phyloP scores from a whole-genome alignment of 1,140 invertebrate species.

The Panulirus ornatus region DNA sequence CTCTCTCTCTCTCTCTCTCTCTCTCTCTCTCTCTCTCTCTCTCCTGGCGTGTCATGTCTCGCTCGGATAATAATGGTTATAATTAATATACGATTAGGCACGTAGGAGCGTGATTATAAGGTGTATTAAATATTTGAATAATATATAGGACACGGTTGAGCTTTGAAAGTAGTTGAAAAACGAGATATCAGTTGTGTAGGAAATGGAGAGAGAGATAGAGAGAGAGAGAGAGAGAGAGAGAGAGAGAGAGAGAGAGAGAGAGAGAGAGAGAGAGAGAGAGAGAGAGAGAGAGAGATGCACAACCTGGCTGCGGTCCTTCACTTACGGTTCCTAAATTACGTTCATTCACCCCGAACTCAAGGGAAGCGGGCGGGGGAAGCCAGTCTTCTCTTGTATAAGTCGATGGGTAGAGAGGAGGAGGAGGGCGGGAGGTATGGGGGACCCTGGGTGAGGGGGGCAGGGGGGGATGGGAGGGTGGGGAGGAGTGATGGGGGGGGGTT shows the following conservation, averaged over 20 bases:
- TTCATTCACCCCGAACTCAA: not conserved
- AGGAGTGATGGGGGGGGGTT: not conserved
- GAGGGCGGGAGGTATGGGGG: not conserved
- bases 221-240: too few species aligned
- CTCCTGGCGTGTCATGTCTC: not conserved
- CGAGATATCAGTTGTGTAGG: not conserved
- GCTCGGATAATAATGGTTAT: not conserved
- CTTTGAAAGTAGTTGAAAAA: not conserved
- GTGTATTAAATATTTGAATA: not conserved
- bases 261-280: conserved; percentile 34
- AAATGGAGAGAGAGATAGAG: too few species aligned
- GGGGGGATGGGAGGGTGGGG: not conserved
- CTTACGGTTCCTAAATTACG: not conserved
- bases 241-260: conserved; percentile 34
- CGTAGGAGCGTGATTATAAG: not conserved
- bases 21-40: not conserved
- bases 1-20: too few species aligned
- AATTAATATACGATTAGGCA: not conserved
- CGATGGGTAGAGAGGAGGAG: not conserved
- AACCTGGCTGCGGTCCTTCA: not conserved
- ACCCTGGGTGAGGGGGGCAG: not conserved
- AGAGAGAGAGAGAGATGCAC: too few species aligned
- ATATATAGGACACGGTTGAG: not conserved
- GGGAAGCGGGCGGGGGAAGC: not conserved
- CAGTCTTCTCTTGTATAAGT: not conserved